These are phyloP conservation scores for Drosophila malerkotliana DNA, from an alignment of 1,140 invertebrate genomes.

Conservation along the genomic window DNA sequence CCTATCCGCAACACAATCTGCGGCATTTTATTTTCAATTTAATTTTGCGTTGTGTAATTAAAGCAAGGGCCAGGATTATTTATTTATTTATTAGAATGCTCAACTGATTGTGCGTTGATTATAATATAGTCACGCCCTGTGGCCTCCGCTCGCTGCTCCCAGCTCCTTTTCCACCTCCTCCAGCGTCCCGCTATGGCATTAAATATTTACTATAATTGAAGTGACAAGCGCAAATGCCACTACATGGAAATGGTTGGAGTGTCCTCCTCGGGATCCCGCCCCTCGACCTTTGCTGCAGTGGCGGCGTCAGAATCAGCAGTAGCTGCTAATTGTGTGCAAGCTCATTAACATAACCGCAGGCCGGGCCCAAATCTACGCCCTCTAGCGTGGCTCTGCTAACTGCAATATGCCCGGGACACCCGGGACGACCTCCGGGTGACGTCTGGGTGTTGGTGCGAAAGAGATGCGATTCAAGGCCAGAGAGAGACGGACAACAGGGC, in stretches of 20 bases:
- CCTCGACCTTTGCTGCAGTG: constrained; percentile 8
- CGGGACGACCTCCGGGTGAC: constrained; percentile 36
- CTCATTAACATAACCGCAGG: constrained; percentile 82
- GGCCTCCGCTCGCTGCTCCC: constrained; percentile 1
- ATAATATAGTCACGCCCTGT: constrained; percentile 60
- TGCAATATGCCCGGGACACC: constrained; percentile 33
- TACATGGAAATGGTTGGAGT: constrained; percentile 59
- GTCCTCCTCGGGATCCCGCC: constrained; percentile 30
- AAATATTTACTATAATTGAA: constrained; percentile 83
- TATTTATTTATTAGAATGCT: constrained; percentile 79
- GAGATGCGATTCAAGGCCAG: constrained; percentile 3
- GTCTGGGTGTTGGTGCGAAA: constrained; percentile 11
- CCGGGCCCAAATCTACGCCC: constrained; percentile 58
- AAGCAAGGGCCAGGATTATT: constrained; percentile 67
- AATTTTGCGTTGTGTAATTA: constrained; percentile 77
- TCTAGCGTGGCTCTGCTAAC: constrained; percentile 13
- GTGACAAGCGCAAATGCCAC: constrained; percentile 79
- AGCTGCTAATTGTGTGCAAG: constrained; percentile 82
- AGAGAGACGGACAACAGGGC: background rate
- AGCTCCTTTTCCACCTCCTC: background rate
- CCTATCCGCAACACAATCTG: constrained; percentile 44
- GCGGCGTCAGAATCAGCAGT: constrained; percentile 51
- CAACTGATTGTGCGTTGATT: constrained; percentile 80
- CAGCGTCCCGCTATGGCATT: constrained; percentile 50
- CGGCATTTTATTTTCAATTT: constrained; percentile 80